Base-by-base conservation (phyloP, 2,113 vertebrate genomes). In the Vimba vimba region DNA sequence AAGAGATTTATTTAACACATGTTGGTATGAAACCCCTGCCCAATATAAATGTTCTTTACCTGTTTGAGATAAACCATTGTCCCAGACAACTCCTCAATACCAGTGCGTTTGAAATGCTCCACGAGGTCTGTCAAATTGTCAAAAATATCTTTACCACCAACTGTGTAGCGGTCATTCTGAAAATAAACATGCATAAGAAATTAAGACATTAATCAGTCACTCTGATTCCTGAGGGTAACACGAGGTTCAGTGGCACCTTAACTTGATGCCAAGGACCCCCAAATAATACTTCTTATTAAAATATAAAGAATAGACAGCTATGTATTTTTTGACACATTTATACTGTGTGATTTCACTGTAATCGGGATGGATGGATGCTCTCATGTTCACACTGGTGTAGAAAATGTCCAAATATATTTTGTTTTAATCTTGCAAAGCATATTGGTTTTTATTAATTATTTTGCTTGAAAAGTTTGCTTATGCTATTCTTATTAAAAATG, bases 61-160 rank as follows among this genome's bases (percentile, higher is more conserved):
- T 97, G 97, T 91, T 93, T 96, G 82, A 99, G 94, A 90, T 96
- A 91, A 57, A 99, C 95, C 82, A 94, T 96, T 80, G 95, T 94
- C 0, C 97, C 97, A 0, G 96, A 96, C 1, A 97, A 69, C 91
- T 99, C 97, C 91, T 99, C 97, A 9, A 99, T 98, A 45, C 96
- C 96, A 11, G 89, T 95, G 78, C 94, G 96, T 90, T 96, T 99
- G 92, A 97, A 99, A 88, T 92, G 90, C 0, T 99, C 97, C 89
- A 99, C 97, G 80, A 99, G 92, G 86, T 99, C 98, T 12, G 97
- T 84, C 86, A 99, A 95, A 45, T 94, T 94, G 90, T 97, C 96
- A 21, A 97, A 99, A 75, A 27, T 91, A 3, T 97, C 96, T 0
- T 94, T 80, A 0, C 96, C 97, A 8, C 97, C 97, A 33, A 99